Base-by-base conservation (phyloP, 2,797 vertebrate genomes). In the Sciurus vulgaris region DNA sequence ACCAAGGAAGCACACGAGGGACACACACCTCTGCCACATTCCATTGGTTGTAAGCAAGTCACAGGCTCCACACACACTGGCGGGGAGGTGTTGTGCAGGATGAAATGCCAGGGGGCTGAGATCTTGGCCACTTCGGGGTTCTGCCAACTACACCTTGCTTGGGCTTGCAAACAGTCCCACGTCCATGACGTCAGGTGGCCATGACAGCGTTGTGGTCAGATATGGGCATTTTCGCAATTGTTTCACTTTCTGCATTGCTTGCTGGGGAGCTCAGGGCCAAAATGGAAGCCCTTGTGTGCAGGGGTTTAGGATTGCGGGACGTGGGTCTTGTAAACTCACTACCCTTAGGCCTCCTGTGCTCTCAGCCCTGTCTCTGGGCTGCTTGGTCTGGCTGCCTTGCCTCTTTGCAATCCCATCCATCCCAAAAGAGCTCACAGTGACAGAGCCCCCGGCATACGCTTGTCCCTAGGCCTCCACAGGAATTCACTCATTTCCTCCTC, bases 181-280 rank as follows among this genome's bases (percentile, higher is more conserved):
- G 6, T 1, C 22, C 9, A 1, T 14, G 51, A 51, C 69, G 76
- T 20, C 22, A 8, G 33, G 24, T 6, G 33, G 15, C 59, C 18
- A 63, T 30, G 5, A 15, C 77, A 74, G 28, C 12, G 14, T 83
- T 1, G 0, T 9, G 35, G 61, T 14, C 33, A 76, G 44, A 35
- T 0, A 47, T 3, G 20, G 9, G 54, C 44, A 5, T 30, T 35
- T 5, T 24, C 17, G 30, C 30, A 85, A 73, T 67, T n/a, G 38
- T 86, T 93, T 86, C 44, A 44, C 54, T 89, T 95, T 73, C 89
- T 78, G 69, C 73, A 22, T 35, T 82, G 79, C 38, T 81, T 73
- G 38, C 85, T 54, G 38, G 63, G 84, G 49, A 92, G 63, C 85
- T 96, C 88, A 82, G 63, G 79, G 47, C 33, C 33, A 79, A 79